phyloP scores from a whole-genome alignment of 2,888 invertebrate species.

The Drosophila anomalata region DNA sequence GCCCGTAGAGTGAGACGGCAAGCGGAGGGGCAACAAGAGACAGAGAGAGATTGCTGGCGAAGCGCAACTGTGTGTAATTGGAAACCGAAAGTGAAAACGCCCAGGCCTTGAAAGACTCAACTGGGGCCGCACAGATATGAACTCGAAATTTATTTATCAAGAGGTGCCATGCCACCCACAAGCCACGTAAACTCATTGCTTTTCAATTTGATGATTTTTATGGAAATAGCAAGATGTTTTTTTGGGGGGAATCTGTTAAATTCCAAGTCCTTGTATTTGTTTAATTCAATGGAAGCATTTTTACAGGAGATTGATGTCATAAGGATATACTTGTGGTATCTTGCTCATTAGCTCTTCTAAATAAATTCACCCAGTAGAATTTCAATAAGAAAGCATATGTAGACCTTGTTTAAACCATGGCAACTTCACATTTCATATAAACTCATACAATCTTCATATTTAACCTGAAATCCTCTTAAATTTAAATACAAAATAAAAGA shows the following conservation, averaged over 20 bases:
- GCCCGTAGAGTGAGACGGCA: background rate
- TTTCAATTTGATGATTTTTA: background rate
- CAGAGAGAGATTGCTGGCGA: constrained; percentile 27
- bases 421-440: background rate
- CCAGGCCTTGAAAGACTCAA: constrained; percentile 67
- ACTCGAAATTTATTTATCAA: constrained; percentile 66
- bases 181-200: background rate
- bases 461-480: background rate
- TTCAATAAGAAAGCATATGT: background rate
- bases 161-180: constrained; percentile 1
- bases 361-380: no score
- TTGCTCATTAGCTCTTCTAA: no score
- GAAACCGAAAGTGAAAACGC: constrained; percentile 79
- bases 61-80: constrained; percentile 63
- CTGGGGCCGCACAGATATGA: constrained; percentile 53
- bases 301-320: no score
- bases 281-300: no score
- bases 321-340: no score
- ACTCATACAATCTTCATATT: no score
- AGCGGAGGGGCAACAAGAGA: background rate
- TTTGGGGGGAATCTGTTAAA: background rate
- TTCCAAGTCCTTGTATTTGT: background rate
- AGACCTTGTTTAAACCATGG: background rate
- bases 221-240: background rate
- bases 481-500: background rate